Evolutionary conservation across 2,797 vertebrate genomes (phyloP).

Genomic region (Syngnathus acus): DNA sequence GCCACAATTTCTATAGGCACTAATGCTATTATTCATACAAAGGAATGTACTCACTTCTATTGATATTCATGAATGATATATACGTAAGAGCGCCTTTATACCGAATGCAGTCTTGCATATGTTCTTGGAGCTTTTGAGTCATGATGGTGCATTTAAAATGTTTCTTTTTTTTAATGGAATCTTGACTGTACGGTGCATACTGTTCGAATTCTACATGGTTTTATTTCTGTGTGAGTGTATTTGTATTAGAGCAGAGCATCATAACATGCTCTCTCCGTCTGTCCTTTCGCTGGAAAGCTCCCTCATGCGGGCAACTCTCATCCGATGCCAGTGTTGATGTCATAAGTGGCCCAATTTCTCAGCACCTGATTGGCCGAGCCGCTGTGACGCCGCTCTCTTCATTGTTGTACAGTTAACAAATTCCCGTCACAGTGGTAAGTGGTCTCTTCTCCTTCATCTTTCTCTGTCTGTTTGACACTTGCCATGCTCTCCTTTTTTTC

Average conservation of each 20-base stretch:
- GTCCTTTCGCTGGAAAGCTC: conserved; percentile 57
- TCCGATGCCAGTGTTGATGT: conserved; percentile 60
- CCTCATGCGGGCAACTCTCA: conserved; percentile 57
- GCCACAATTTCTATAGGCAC: conserved; percentile 6
- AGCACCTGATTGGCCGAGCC: conserved; percentile 49
- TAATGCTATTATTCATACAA: no score
- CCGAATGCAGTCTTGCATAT: conserved; percentile 16
- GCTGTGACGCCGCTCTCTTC: conserved; percentile 43
- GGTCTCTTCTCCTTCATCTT: conserved; percentile 33
- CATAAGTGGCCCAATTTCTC: conserved; percentile 64
- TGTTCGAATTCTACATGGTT: background rate
- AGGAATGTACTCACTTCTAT: conserved; percentile 3
- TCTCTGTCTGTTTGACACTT: conserved; percentile 14
- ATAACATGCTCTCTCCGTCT: conserved; percentile 48
- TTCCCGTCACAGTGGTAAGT: conserved; percentile 53
- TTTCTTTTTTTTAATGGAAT: background rate
- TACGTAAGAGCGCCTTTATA: conserved; percentile 21
- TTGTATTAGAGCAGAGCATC: conserved; percentile 26
- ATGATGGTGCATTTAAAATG: background rate
- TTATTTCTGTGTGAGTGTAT: background rate
- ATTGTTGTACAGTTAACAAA: conserved; percentile 58
- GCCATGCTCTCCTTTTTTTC: conserved; percentile 3
- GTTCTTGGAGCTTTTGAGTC: conserved; percentile 11
- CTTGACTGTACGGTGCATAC: background rate
- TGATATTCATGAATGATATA: conserved; percentile 38